Conservation (phyloP, 2,888 invertebrate species). For the Capitulum mitella region DNA sequence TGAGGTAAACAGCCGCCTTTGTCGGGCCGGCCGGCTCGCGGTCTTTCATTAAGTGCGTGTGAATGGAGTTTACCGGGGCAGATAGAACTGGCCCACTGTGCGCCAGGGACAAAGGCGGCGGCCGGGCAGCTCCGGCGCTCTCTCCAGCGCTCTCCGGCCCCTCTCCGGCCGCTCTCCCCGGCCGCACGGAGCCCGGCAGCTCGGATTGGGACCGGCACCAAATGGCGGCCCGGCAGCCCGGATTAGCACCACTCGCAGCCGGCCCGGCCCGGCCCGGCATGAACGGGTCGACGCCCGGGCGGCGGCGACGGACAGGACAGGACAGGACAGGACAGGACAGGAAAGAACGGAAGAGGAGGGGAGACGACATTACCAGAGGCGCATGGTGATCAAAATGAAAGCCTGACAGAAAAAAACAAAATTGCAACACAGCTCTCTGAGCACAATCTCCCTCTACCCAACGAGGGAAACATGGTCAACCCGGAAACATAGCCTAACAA, state of each 20-base stretch:
- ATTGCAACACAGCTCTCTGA: too few species aligned
- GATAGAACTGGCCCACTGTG: constrained; percentile 17
- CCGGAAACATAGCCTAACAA: too few species aligned
- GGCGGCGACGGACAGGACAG: too few species aligned
- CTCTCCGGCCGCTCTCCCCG: background rate
- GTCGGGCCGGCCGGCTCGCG: constrained; percentile 1
- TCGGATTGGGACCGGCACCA: background rate
- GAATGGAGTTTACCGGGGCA: constrained; percentile 17
- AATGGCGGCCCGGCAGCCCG: too few species aligned
- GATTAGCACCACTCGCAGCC: background rate
- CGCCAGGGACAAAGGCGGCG: background rate
- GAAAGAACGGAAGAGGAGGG: too few species aligned
- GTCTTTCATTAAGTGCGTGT: constrained; percentile 23
- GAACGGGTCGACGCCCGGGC: background rate
- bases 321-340: too few species aligned
- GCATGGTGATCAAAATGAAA: too few species aligned
- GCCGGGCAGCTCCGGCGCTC: background rate
- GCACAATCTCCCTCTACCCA: too few species aligned
- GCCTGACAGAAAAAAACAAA: too few species aligned
- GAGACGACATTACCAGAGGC: too few species aligned
- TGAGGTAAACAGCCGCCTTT: constrained; percentile 21
- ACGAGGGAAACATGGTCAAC: too few species aligned
- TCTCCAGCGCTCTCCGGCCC: background rate
- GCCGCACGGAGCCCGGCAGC: background rate
- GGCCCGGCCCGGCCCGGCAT: too few species aligned